Evolutionary conservation across 2,113 vertebrate species (phyloP), one percentile per base, ranked within the genome.

Genomic region (Lepisosteus oculatus): DNA sequence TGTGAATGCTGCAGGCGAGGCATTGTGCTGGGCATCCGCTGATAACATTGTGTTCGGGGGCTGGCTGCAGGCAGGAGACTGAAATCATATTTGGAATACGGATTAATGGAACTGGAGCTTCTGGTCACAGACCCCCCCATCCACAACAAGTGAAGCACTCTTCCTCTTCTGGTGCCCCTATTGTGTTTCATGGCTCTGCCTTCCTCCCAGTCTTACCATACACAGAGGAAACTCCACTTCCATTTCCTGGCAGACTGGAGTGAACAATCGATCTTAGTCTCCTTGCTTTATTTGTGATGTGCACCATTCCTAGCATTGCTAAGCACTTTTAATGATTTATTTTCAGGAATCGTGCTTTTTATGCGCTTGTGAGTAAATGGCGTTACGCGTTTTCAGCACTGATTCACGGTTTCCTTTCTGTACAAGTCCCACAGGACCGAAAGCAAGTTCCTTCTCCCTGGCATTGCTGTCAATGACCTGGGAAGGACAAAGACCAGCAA

Each of bases 21-120:
- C 69, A 59, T 12, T 45, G 56, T 72, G 69, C 55, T 72, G 47
- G 70, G 72, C 72, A 77, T 80, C 80, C 43, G 57, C 65, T 84
- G 90, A 90, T 91, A 89, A 91, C 85, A 90, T 90, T 91, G 89
- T 90, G 69, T 81, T 64, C 56, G 69, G 70, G 73, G 80, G 75
- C 71, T 68, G 74, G 78, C 81, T 51, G 75, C 62, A n/a, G 62
- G 67, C 73, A 77, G 70, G 61, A 44, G 73, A 55, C 64, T 65
- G 63, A 67, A 68, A 65, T 41, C 73, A 15, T 43, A 15, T 55
- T 59, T 55, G 65, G 73, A 75, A 81, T 69, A 84, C 82, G 81
- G 56, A 57, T 84, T 77, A 77, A 42, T 67, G 43, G 47, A 14
- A 55, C 51, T 43, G 17, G 44, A 5, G 59, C 15, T 65, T 72